phyloP scores from a whole-genome alignment of 2,113 vertebrate species.

The Paramisgurnus dabryanus region DNA sequence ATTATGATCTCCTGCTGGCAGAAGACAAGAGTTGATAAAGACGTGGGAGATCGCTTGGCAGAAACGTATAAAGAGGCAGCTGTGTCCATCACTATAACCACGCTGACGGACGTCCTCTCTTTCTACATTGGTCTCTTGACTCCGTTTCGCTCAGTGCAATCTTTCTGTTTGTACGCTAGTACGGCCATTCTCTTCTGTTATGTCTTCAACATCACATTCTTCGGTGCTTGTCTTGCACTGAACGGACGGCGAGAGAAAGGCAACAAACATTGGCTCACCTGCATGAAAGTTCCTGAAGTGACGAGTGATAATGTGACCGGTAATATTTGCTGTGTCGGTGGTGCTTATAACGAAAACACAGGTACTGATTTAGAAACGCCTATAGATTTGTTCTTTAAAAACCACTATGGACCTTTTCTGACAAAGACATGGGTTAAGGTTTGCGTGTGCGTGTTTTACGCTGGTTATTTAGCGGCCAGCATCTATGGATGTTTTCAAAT shows the following conservation, averaged over 20 bases:
- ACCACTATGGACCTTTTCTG: constrained; percentile 63
- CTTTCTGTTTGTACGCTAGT: constrained; percentile 77
- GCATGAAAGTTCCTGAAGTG: constrained; percentile 49
- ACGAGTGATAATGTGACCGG: not conserved
- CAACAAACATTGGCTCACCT: constrained; percentile 72
- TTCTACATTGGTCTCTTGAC: constrained; percentile 78
- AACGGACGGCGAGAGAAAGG: constrained; percentile 69
- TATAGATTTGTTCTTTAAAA: constrained; percentile 64
- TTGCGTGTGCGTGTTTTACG: constrained; percentile 62
- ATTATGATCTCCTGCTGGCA: constrained; percentile 80
- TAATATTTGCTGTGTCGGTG: constrained; percentile 57
- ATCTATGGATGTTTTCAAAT: constrained; percentile 68
- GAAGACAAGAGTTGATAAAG: constrained; percentile 58
- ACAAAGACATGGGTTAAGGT: constrained; percentile 56
- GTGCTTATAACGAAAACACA: constrained; percentile 19
- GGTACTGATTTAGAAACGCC: constrained; percentile 53
- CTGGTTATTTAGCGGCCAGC: constrained; percentile 60
- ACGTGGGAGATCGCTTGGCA: constrained; percentile 59
- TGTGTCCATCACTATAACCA: constrained; percentile 80
- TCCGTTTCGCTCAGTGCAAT: constrained; percentile 70
- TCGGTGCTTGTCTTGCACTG: constrained; percentile 76
- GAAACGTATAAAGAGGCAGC: constrained; percentile 72
- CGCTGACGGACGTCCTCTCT: constrained; percentile 74
- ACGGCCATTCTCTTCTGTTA: constrained; percentile 79
- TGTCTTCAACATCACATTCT: constrained; percentile 75